Percentiles rank a stretch among this genome's conserved stretches.
phyloP scores from a whole-genome alignment of 2,797 vertebrate genomes.

The Hoplostethus atlanticus region DNA sequence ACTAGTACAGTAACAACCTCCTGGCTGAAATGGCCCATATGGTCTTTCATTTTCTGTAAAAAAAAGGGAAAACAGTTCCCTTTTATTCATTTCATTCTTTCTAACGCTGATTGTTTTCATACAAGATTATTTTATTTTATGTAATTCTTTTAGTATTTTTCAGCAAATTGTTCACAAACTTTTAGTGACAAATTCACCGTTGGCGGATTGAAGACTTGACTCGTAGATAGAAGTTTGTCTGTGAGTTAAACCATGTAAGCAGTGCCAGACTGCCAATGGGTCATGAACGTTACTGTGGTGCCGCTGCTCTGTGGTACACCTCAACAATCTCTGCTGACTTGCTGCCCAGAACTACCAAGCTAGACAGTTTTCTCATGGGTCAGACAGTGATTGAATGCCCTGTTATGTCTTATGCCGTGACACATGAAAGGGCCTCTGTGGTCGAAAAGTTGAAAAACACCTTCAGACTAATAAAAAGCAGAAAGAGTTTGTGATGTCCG shows the following conservation, averaged over 20 bases:
- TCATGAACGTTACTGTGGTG: slow-evolving; percentile 63
- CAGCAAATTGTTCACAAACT: background rate
- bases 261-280: slow-evolving; percentile 53
- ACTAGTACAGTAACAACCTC: slow-evolving; percentile 61
- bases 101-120: background rate
- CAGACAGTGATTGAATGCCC: slow-evolving; percentile 68
- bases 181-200: background rate
- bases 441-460: slow-evolving; percentile 67
- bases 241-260: slow-evolving; percentile 57
- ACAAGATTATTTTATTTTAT: background rate
- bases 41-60: slow-evolving; percentile 8
- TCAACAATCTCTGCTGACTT: slow-evolving; percentile 77
- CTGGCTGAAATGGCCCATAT: slow-evolving; percentile 30
- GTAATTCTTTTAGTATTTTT: background rate
- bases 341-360: slow-evolving; percentile 66
- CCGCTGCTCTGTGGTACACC: slow-evolving; percentile 70
- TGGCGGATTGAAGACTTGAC: background rate
- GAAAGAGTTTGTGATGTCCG: slow-evolving; percentile 54
- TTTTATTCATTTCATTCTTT: slow-evolving; percentile 6
- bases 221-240: slow-evolving; percentile 23
- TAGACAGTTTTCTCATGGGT: slow-evolving; percentile 67
- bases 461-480: slow-evolving; percentile 57
- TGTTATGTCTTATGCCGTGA: slow-evolving; percentile 66
- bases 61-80: background rate
- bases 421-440: slow-evolving; percentile 76